Evolutionary conservation across 2,797 vertebrate genomes (phyloP).

Genomic region (Eidolon dupreanum): DNA sequence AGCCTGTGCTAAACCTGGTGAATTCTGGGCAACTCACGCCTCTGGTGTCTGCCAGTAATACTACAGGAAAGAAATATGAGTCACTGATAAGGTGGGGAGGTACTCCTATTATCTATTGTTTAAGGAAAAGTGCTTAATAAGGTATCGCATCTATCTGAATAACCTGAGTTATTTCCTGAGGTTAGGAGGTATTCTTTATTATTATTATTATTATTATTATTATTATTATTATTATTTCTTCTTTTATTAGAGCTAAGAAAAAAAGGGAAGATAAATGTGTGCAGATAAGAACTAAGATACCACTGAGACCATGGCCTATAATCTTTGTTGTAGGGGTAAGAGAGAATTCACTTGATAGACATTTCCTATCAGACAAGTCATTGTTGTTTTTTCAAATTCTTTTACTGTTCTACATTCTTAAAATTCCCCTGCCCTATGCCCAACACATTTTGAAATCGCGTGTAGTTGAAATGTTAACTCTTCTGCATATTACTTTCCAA

Average conservation of each 20-base stretch:
- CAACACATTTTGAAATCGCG: background rate
- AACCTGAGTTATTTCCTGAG: background rate
- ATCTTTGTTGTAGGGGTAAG: background rate
- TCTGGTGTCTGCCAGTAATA: background rate
- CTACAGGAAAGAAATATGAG: background rate
- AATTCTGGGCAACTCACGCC: background rate
- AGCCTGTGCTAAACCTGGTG: background rate
- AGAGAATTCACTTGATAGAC: background rate
- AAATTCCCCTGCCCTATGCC: background rate
- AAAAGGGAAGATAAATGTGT: background rate
- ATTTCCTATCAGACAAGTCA: background rate
- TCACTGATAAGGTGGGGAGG: background rate
- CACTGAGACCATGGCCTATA: background rate
- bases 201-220: no score
- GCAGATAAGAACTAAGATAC: background rate
- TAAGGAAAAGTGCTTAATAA: background rate
- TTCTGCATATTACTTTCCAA: background rate
- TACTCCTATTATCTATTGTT: background rate
- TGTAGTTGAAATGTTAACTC: background rate
- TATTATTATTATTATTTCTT: no score
- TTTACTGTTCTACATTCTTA: background rate
- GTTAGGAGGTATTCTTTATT: no score
- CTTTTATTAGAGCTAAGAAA: background rate
- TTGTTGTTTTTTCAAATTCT: background rate
- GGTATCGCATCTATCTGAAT: background rate